A percentile compares a stretch with the other conserved stretches of the same genome.
Conservation (phyloP, 2,113 vertebrate genomes). For the Odontophorus gujanensis region DNA sequence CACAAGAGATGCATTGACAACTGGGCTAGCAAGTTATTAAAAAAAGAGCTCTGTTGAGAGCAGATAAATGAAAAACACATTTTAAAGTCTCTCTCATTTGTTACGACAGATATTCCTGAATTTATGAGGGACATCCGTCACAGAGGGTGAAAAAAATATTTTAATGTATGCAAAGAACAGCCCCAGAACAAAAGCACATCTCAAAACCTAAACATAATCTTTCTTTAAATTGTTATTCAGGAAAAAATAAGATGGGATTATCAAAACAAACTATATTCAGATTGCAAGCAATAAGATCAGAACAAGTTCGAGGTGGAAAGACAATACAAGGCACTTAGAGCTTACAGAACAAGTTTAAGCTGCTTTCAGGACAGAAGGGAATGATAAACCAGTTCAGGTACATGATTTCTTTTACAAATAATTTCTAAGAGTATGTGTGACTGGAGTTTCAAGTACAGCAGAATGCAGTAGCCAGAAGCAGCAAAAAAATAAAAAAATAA, state of each 20-base stretch:
- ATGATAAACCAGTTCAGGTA: neutral
- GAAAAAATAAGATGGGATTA: neutral
- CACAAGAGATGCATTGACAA: neutral
- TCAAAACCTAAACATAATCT: neutral
- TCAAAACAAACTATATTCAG: neutral
- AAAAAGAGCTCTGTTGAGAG: neutral
- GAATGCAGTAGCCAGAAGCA: neutral
- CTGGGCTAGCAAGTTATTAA: slow-evolving; percentile 12
- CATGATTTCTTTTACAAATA: slow-evolving; percentile 25
- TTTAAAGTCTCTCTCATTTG: neutral
- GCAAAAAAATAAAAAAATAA: neutral
- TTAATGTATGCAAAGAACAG: neutral
- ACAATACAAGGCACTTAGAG: neutral
- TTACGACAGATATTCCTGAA: slow-evolving; percentile 3
- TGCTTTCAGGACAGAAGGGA: neutral
- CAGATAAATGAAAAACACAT: neutral
- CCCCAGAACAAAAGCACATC: neutral
- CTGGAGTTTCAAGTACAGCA: neutral
- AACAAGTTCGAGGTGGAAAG: neutral
- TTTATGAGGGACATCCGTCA: slow-evolving; percentile 1
- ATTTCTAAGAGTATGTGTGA: neutral
- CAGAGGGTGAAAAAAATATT: neutral
- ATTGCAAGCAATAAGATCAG: neutral
- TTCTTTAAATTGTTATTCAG: neutral
- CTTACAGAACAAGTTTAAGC: neutral